Evolutionary conservation across 2,888 invertebrate genomes (phyloP).

Genomic region (Onthophagus sagittarius): DNA sequence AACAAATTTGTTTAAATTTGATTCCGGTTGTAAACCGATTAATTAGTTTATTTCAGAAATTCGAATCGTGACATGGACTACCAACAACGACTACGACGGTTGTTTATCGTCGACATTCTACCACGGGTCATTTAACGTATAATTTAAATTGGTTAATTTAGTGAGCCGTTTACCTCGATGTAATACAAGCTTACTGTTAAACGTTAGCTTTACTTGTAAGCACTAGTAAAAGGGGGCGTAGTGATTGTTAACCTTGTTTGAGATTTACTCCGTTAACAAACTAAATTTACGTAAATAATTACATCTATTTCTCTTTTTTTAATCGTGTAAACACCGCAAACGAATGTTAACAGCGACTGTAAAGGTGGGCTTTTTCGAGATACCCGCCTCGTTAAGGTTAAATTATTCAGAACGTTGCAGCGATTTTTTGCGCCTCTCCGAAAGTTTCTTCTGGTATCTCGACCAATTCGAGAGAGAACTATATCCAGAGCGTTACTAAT

Average conservation of each 20-base stretch:
- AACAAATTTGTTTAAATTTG: too few relatives aligned
- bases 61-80: background rate
- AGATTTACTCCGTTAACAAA: background rate
- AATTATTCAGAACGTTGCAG: background rate
- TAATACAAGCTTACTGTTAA: background rate
- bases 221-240: background rate
- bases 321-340: background rate
- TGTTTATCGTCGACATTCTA: background rate
- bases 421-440: background rate
- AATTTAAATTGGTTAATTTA: background rate
- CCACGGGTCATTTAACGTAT: background rate
- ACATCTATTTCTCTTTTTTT: background rate
- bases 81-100: background rate
- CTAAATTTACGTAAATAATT: background rate
- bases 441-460: background rate
- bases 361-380: background rate
- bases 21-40: constrained; percentile 7
- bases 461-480: background rate
- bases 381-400: background rate
- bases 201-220: background rate
- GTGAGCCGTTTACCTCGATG: background rate
- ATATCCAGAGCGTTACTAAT: background rate
- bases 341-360: background rate
- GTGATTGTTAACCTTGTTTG: background rate
- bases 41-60: constrained; percentile 17